Conservation (phyloP, 2,797 vertebrate genomes). For the Pelobates cultripes region DNA sequence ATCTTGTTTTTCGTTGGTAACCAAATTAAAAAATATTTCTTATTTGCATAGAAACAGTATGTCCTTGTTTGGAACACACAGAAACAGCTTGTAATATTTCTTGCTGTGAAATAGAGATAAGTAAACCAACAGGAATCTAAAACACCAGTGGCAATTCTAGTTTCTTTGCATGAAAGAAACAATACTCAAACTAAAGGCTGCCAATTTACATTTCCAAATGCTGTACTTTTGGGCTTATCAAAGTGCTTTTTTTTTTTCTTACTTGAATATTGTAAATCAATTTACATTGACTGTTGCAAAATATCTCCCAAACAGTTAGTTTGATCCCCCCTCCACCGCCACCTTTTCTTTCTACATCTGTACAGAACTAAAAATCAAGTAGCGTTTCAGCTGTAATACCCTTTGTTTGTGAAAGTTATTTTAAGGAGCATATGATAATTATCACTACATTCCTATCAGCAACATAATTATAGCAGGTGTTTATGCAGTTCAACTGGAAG, state of each 20-base stretch:
- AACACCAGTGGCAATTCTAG: constrained; percentile 60
- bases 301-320: constrained; percentile 12
- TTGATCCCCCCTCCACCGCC: not conserved
- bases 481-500: constrained; percentile 27
- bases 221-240: constrained; percentile 50
- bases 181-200: constrained; percentile 59
- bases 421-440: constrained; percentile 37
- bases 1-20: constrained; percentile 45
- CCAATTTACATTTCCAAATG: constrained; percentile 55
- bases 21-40: constrained; percentile 50
- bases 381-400: constrained; percentile 29
- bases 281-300: constrained; percentile 31
- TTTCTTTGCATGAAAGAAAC: constrained; percentile 61
- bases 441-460: constrained; percentile 26
- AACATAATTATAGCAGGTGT: constrained; percentile 41
- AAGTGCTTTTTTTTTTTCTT: constrained; percentile 11
- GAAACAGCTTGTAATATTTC: constrained; percentile 61
- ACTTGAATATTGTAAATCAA: constrained; percentile 39
- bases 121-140: constrained; percentile 59
- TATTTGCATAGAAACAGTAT: constrained; percentile 61
- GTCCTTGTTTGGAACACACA: constrained; percentile 54
- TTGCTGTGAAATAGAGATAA: constrained; percentile 67
- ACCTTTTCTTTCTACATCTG: constrained; percentile 30
- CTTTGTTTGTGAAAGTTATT: constrained; percentile 47
- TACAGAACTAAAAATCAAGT: constrained; percentile 36